These are phyloP conservation scores for Coreoperca whiteheadi DNA, from an alignment of 2,113 vertebrate species.

Conservation along the genomic window DNA sequence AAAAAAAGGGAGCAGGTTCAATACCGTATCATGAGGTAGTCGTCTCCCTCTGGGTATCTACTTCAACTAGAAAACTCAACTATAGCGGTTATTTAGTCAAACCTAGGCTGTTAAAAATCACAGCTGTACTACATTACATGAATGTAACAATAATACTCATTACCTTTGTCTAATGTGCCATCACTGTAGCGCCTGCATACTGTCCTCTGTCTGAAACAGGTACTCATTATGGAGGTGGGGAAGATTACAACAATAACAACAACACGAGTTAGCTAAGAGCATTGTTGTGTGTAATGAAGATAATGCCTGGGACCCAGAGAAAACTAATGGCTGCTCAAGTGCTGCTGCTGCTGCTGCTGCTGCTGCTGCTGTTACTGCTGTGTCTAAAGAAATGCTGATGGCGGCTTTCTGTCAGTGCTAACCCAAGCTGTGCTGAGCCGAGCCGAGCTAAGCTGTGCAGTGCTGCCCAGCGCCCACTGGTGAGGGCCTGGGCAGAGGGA, in stretches of 20 bases:
- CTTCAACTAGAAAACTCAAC: slow-evolving; percentile 41
- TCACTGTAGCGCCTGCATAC: slow-evolving; percentile 42
- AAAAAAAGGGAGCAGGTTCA: slow-evolving; percentile 68
- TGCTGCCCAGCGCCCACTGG: slow-evolving; percentile 73
- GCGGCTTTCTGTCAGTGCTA: slow-evolving; percentile 75
- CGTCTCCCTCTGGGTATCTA: slow-evolving; percentile 65
- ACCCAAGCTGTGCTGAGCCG: slow-evolving; percentile 69
- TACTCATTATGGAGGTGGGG: slow-evolving; percentile 52
- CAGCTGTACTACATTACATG: slow-evolving; percentile 34
- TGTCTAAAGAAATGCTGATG: slow-evolving; percentile 70
- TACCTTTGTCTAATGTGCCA: slow-evolving; percentile 55
- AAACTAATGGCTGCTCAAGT: slow-evolving; percentile 78
- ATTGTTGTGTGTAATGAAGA: slow-evolving; percentile 61
- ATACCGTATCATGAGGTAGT: slow-evolving; percentile 77
- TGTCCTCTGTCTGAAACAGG: slow-evolving; percentile 43
- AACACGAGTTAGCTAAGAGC: slow-evolving; percentile 70
- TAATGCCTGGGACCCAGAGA: slow-evolving; percentile 73
- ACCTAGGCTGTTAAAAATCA: slow-evolving; percentile 28
- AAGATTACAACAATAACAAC: slow-evolving; percentile 54
- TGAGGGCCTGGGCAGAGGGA: slow-evolving; percentile 96
- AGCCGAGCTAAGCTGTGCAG: slow-evolving; percentile 73
- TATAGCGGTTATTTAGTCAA: slow-evolving; percentile 25
- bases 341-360: slow-evolving; percentile 65
- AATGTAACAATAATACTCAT: slow-evolving; percentile 62
- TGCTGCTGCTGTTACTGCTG: slow-evolving; percentile 59